phyloP scores from a whole-genome alignment of 2,797 vertebrate species.

The Sardinella longiceps region DNA sequence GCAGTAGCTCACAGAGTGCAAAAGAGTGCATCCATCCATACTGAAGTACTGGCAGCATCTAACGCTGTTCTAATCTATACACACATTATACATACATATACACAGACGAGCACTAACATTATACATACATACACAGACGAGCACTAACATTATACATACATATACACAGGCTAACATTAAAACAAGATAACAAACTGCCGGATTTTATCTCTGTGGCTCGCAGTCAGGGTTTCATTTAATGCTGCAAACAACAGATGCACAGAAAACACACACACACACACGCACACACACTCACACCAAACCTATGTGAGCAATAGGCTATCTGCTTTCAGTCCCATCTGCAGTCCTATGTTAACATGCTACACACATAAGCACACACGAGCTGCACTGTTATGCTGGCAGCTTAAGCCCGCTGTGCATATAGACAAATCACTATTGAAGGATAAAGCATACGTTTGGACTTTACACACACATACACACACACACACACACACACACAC shows the following conservation, averaged over 20 bases:
- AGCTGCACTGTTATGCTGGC: neutral
- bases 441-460: constrained; percentile 29
- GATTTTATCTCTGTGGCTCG: neutral
- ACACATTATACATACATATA: too few relatives aligned
- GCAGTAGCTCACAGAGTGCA: too few relatives aligned
- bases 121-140: too few relatives aligned
- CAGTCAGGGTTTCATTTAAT: neutral
- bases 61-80: too few relatives aligned
- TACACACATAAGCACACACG: neutral
- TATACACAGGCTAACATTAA: neutral
- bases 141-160: neutral
- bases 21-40: too few relatives aligned
- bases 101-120: too few relatives aligned
- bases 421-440: constrained; percentile 11
- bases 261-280: neutral
- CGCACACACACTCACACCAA: neutral
- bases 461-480: constrained; percentile 31
- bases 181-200: neutral
- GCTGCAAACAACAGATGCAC: neutral
- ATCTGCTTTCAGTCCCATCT: neutral
- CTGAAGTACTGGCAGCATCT: too few relatives aligned
- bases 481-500: neutral
- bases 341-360: neutral
- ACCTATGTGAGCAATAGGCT: neutral
- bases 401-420: constrained; percentile 16